A percentile compares a stretch with the other conserved stretches of the same genome.
Evolutionary conservation across 2,797 vertebrate genomes (phyloP).

Genomic region (Notolepis coatsorum): DNA sequence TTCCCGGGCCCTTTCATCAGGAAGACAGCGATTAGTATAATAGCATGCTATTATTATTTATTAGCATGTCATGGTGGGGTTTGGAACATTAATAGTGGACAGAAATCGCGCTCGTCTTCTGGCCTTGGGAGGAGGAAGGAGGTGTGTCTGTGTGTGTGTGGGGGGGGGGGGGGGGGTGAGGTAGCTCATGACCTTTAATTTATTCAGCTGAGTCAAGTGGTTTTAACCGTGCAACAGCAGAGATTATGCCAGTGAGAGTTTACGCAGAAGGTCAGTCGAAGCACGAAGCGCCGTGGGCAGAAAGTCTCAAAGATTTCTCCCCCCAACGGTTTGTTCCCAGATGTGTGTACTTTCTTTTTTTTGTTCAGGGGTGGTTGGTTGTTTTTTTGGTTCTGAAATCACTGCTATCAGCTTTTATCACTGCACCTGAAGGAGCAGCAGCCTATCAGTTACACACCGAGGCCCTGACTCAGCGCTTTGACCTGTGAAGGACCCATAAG

Average conservation of each 20-base stretch:
- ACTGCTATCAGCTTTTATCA: no score
- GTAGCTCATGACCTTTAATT: conserved; percentile 59
- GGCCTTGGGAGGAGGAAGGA: conserved; percentile 36
- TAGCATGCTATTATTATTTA: conserved; percentile 58
- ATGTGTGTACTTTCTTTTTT: no score
- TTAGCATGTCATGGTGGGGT: conserved; percentile 19
- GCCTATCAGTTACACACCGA: no score
- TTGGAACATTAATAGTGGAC: conserved; percentile 41
- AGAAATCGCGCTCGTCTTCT: conserved; percentile 42
- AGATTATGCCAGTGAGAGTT: conserved; percentile 41
- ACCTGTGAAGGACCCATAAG: no score
- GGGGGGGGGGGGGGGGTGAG: no score
- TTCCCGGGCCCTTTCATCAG: no score
- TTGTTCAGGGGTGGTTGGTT: conserved; percentile 23
- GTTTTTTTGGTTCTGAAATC: no score
- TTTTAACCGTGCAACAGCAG: conserved; percentile 39
- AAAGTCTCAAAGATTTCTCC: conserved; percentile 37
- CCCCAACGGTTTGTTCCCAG: conserved; percentile 8
- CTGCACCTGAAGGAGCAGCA: no score
- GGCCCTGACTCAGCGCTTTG: no score
- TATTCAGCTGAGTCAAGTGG: conserved; percentile 45
- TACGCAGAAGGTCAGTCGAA: conserved; percentile 58
- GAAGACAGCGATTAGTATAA: conserved; percentile 38
- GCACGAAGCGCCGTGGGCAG: conserved; percentile 32
- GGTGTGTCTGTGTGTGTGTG: no score